These are phyloP conservation scores for Pelodytes ibericus DNA, from an alignment of 2,797 vertebrate genomes.

Conservation along the genomic window DNA sequence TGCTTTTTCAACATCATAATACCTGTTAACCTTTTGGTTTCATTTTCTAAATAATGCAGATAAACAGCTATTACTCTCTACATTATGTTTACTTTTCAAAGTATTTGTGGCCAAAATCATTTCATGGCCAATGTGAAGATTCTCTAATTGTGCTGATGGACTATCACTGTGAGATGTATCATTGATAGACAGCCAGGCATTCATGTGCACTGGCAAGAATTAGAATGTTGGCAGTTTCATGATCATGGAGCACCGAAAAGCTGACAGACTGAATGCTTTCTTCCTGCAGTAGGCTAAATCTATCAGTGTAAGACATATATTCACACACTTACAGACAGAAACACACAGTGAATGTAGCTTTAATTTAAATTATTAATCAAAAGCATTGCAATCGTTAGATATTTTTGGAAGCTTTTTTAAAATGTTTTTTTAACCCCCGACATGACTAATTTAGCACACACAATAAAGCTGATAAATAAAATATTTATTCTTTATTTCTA, in stretches of 20 bases:
- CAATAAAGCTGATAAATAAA: too few relatives aligned
- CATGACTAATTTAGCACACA: too few relatives aligned
- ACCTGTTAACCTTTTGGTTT: constrained; percentile 18
- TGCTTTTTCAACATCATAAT: constrained; percentile 28
- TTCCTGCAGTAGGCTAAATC: constrained; percentile 50
- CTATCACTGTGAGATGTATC: constrained; percentile 58
- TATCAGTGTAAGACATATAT: constrained; percentile 12
- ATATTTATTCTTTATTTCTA: too few relatives aligned
- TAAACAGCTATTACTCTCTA: constrained; percentile 33
- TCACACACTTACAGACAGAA: constrained; percentile 29
- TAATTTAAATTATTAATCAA: constrained; percentile 23
- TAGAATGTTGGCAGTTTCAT: constrained; percentile 54
- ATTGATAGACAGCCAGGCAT: constrained; percentile 55
- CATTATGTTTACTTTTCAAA: constrained; percentile 40
- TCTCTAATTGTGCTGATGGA: constrained; percentile 56
- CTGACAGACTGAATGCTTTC: constrained; percentile 58
- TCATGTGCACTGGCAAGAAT: constrained; percentile 54
- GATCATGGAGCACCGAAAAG: constrained; percentile 56
- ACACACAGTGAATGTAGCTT: constrained; percentile 12
- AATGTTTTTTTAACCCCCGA: not conserved
- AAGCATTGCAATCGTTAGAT: constrained; percentile 11
- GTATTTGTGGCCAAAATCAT: constrained; percentile 32
- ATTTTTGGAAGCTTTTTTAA: constrained; percentile 4
- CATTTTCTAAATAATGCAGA: constrained; percentile 32
- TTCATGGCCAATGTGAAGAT: constrained; percentile 49